Evolutionary conservation across 2,888 invertebrate genomes (phyloP), one percentile per base, ranked within the genome.

Genomic region (Stenoptilia bipunctidactyla): DNA sequence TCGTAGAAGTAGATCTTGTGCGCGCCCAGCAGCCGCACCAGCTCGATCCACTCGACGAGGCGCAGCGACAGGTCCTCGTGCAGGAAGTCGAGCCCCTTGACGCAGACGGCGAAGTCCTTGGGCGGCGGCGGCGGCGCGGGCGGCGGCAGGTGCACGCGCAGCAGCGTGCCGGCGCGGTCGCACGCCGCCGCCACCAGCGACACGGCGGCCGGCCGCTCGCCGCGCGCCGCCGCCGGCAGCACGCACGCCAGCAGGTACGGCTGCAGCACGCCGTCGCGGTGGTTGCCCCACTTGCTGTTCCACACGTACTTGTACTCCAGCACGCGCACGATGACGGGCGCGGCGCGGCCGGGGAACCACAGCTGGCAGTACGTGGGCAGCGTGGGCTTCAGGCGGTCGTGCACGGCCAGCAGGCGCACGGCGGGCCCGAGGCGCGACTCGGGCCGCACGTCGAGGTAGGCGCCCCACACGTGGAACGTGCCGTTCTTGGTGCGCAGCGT

Each of bases 251-350:
- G 90, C 52, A 96, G 85, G 67, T 94, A 96, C 0, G 96, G 96
- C 75, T 96, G 96, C 66, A 94, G 93, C 48, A 95, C 92, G 39
- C 92, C 92, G 70, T 95, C 93, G 63, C 93, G 92, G 76, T 94
- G 94, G 75, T 96, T 96, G 43, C 96, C 96, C 96, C 96, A 96
- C 71, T 94, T 94, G 55, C 90, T 90, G 69, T 94, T 93, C 96
- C 96, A 96, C 53, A 96, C 93, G 69, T 96, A 96, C 67, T 95
- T 95, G 80, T 96, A 96, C 72, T 95, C 95, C 52, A 93, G 89
- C 13, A 90, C 91, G 62, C 92, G 91, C 12, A 92, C 89, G 15
- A 93, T 87, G 15, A 91, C 91, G 0, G 95, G 94, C 55, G 92
- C 92, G 50, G 89, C 90, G 53, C 91, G 90, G 27, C 90, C 91